Conservation (phyloP, 1,140 invertebrate species). For the Oreohelix idahoensis region DNA sequence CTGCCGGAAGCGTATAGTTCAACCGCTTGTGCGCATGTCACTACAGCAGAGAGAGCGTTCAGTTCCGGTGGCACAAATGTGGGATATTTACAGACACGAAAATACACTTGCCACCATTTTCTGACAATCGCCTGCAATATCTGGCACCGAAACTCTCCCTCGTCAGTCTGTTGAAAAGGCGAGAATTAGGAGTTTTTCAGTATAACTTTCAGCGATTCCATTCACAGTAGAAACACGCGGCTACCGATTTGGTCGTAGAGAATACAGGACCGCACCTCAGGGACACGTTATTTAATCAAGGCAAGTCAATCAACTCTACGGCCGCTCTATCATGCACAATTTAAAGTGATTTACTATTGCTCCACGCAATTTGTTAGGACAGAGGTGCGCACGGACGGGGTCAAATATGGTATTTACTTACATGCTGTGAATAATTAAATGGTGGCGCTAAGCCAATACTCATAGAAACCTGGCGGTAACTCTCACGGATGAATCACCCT, state of each 20-base stretch:
- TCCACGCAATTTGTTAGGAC: slow-evolving; percentile 7
- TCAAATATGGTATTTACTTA: background rate
- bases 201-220: slow-evolving; percentile 4
- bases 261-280: background rate
- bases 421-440: slow-evolving; percentile 10
- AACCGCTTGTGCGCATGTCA: slow-evolving; percentile 6
- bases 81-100: slow-evolving; percentile 17
- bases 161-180: background rate
- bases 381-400: background rate
- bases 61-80: slow-evolving; percentile 11
- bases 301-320: background rate
- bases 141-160: background rate
- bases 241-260: background rate
- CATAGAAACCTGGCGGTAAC: background rate
- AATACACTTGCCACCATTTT: slow-evolving; percentile 13
- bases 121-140: background rate
- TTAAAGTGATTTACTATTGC: background rate
- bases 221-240: background rate
- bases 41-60: background rate
- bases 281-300: background rate
- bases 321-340: background rate
- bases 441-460: background rate
- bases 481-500: background rate
- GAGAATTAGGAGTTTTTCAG: background rate
- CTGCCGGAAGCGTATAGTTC: background rate